Evolutionary conservation across 2,797 vertebrate species (phyloP).

Genomic region (Danio aesculapii): DNA sequence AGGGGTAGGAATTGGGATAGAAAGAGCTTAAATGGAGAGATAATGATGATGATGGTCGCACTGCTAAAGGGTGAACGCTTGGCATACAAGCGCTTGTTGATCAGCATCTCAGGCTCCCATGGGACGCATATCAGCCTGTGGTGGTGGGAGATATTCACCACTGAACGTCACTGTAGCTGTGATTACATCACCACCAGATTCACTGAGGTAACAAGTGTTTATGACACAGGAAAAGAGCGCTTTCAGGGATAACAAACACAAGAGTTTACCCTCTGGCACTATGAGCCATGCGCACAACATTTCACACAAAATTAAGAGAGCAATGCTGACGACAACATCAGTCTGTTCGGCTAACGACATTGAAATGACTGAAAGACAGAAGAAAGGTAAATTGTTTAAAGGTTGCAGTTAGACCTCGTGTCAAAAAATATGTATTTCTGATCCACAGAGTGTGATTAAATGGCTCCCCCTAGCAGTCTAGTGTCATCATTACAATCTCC

Average conservation of each 20-base stretch:
- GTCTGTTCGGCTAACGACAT: conserved; percentile 31
- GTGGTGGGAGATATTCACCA: conserved; percentile 50
- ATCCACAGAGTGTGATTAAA: conserved; percentile 70
- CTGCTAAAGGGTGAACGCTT: conserved; percentile 39
- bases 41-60: conserved; percentile 7
- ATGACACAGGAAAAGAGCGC: conserved; percentile 45
- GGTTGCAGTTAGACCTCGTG: not conserved
- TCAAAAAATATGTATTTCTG: not conserved
- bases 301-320: conserved; percentile 49
- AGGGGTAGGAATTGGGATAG: conserved; percentile 31
- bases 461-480: conserved; percentile 82
- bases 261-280: conserved; percentile 49
- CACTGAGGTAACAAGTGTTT: conserved; percentile 62
- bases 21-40: conserved; percentile 28
- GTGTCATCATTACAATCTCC: conserved; percentile 71
- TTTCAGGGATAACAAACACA: conserved; percentile 38
- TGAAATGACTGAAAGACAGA: conserved; percentile 11
- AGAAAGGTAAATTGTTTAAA: conserved; percentile 15
- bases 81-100: conserved; percentile 40
- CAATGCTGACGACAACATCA: conserved; percentile 19
- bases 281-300: conserved; percentile 45
- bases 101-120: conserved; percentile 53
- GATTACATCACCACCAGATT: conserved; percentile 62
- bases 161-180: conserved; percentile 56
- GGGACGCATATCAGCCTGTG: conserved; percentile 66